phyloP scores from a whole-genome alignment of 2,888 invertebrate species.

The Harpagoxenus sublaevis region DNA sequence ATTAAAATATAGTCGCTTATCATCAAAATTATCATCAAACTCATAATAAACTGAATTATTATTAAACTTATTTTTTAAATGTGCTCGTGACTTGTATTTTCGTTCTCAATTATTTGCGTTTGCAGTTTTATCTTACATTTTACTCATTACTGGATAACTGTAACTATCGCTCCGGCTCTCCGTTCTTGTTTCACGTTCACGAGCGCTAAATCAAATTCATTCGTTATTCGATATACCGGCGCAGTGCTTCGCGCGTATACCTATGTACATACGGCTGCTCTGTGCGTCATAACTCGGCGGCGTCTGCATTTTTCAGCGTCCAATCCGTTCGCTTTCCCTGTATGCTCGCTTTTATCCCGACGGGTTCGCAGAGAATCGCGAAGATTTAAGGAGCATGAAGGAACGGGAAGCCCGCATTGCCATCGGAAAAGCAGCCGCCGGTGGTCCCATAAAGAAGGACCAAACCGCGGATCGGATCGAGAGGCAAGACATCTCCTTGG shows the following conservation, averaged over 20 bases:
- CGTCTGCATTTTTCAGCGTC: slow-evolving; percentile 55
- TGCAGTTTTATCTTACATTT: background rate
- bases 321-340: slow-evolving; percentile 44
- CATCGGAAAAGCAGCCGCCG: slow-evolving; percentile 17
- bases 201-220: slow-evolving; percentile 51
- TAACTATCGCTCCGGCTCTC: background rate
- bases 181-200: background rate
- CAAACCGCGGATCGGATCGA: slow-evolving; percentile 19
- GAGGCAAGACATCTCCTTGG: background rate
- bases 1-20: background rate
- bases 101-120: background rate
- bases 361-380: slow-evolving; percentile 30
- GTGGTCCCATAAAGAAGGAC: slow-evolving; percentile 24
- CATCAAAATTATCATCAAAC: background rate
- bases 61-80: background rate
- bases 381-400: slow-evolving; percentile 40
- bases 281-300: slow-evolving; percentile 49
- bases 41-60: background rate
- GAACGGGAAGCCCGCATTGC: slow-evolving; percentile 23
- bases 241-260: background rate
- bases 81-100: background rate
- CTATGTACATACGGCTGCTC: slow-evolving; percentile 4
- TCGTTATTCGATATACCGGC: slow-evolving; percentile 45
- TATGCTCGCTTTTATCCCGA: slow-evolving; percentile 29
- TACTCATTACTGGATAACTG: background rate